Base-by-base conservation (phyloP, 2,888 invertebrate species). In the Neoascia interrupta region DNA sequence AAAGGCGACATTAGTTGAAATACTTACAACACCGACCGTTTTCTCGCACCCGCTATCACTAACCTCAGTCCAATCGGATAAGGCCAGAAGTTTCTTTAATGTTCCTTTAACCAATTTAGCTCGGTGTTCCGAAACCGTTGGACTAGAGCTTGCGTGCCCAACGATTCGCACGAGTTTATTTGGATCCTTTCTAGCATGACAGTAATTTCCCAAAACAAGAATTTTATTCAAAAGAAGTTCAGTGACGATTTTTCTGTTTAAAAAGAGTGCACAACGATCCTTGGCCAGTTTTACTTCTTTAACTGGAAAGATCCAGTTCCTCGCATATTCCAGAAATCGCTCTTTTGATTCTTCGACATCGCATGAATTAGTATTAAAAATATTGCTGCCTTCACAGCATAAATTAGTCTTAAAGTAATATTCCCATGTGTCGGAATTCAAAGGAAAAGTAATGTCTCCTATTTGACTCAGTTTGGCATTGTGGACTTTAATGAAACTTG, bases 361-460 rank as follows among this genome's bases (percentile, higher is more conserved):
- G 8, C 36, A 5, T 10, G 6, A 5, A 16, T 68, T 21, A 1
- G 21, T 6, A 73, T 34, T 11, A 11, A 34, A 47, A 8, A 66
- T 37, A 53, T 31, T 13, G 49, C 15, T 8, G 68, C 74, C 1
- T 47, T 54, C 4, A 82, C 54, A 54, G 81, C 2, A 10, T 53
- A 61, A n/a, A 1, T 31, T 8, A 15, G 10, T 28, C 16, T 63
- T 82, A 53, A 89, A 83, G 79, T 88, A 86, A 76, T 87, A 88
- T 60, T 89, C 88, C 94, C 94, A 94, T 54, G 91, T 91, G 82
- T 90, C 88, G 16, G 90, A 83, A 47, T 89, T 89, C 64, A 89
- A 86, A 6, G 92, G 91, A 86, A 94, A 92, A 88, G 92, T 93
- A 3, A 93, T 87, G 80, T 94, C 94, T 5, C 94, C 94, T 39